Evolutionary conservation across 37 sponge, comb jelly and placozoan species (phyloP).

Genomic region (Cliona cf. orientalis): DNA sequence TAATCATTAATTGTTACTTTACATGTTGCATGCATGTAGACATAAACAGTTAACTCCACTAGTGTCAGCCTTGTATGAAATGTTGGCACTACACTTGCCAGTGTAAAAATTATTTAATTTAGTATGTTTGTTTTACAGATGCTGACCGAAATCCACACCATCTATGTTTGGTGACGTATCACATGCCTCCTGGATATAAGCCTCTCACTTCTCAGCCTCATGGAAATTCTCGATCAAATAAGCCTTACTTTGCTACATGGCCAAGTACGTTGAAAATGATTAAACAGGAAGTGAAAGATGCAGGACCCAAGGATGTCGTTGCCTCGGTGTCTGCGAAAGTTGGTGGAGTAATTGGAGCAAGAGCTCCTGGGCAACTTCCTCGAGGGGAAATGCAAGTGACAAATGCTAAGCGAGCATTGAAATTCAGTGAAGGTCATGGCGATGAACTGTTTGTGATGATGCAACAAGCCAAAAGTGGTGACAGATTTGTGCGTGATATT

Average conservation of each 20-base stretch:
- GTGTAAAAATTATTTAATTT: neutral
- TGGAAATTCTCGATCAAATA: neutral
- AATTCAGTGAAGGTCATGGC: too few species aligned
- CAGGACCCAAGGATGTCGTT: slow-evolving; percentile 2
- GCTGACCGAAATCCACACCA: neutral
- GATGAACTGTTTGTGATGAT: too few species aligned
- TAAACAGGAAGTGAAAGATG: neutral
- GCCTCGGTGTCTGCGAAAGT: neutral
- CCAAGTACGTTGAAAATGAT: neutral
- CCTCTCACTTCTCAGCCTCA: neutral
- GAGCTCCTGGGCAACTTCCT: neutral
- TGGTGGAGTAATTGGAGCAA: neutral
- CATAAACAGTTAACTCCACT: too few species aligned
- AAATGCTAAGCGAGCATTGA: neutral
- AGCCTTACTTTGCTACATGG: neutral
- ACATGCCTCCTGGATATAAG: neutral
- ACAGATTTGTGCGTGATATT: too few species aligned
- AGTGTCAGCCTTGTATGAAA: too few species aligned
- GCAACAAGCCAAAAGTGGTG: too few species aligned
- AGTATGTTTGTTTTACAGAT: neutral
- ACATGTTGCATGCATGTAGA: too few species aligned
- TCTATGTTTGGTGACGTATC: neutral
- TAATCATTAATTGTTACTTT: too few species aligned
- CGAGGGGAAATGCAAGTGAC: slow-evolving; percentile 10
- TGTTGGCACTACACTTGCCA: too few species aligned